phyloP scores from a whole-genome alignment of 2,888 invertebrate genomes.

The Platynereis dumerilii region DNA sequence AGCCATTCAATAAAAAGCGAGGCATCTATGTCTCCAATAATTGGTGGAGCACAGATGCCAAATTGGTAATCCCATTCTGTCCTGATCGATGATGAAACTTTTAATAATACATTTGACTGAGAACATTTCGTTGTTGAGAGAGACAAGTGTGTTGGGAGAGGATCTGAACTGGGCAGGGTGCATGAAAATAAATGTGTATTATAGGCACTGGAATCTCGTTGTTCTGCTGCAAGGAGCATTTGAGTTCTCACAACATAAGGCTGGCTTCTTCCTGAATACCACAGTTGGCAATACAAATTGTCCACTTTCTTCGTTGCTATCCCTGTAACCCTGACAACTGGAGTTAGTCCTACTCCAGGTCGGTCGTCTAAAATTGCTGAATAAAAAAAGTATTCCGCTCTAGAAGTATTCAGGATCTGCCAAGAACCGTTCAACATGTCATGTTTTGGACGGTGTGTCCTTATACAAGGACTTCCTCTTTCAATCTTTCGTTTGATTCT shows the following conservation, averaged over 20 bases:
- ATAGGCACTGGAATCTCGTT: conserved; percentile 22
- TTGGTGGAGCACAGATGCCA: conserved; percentile 35
- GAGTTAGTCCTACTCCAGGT: conserved; percentile 21
- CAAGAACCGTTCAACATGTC: too few species aligned
- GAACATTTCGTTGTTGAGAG: conserved; percentile 20
- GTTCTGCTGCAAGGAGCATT: conserved; percentile 23
- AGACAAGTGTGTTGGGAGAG: conserved; percentile 34
- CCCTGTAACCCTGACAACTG: conserved; percentile 23
- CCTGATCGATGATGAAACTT: conserved; percentile 17
- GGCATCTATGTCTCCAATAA: conserved; percentile 24
- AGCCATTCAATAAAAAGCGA: conserved; percentile 35
- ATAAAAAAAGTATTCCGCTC: conserved; percentile 27
- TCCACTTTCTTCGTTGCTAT: conserved; percentile 15
- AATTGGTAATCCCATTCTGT: conserved; percentile 32
- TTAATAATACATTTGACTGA: conserved; percentile 22
- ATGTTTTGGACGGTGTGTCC: too few species aligned
- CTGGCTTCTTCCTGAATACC: conserved; percentile 26
- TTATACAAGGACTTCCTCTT: too few species aligned
- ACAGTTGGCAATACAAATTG: conserved; percentile 32
- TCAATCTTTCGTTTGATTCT: too few species aligned
- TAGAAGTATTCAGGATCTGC: not conserved
- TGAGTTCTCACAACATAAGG: conserved; percentile 26
- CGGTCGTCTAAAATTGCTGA: conserved; percentile 37
- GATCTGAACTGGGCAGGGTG: conserved; percentile 16
- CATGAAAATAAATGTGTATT: conserved; percentile 31